These are phyloP conservation scores for Macropis europaea DNA, from an alignment of 2,888 invertebrate genomes.

Conservation along the genomic window DNA sequence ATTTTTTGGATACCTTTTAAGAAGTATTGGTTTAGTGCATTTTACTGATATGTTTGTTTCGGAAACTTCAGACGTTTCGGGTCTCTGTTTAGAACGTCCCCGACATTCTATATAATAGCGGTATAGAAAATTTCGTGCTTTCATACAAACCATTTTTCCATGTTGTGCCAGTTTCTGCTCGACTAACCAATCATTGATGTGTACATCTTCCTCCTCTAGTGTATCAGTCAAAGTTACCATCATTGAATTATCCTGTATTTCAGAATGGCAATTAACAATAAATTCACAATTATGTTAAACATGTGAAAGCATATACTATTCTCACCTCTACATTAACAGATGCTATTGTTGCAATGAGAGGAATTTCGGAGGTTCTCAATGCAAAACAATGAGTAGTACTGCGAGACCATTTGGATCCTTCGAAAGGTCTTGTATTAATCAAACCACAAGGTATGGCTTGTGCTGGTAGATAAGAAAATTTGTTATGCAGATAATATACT, in stretches of 20 bases:
- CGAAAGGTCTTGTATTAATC: conserved; percentile 65
- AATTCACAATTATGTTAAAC: conserved; percentile 10
- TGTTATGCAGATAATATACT: conserved; percentile 69
- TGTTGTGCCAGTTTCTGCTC: conserved; percentile 62
- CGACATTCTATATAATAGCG: conserved; percentile 43
- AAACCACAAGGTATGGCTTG: conserved; percentile 76
- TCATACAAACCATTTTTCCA: conserved; percentile 75
- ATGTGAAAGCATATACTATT: neutral
- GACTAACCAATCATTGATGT: conserved; percentile 73
- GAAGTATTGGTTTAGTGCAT: neutral
- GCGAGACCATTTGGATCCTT: conserved; percentile 60
- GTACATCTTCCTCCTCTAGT: conserved; percentile 64
- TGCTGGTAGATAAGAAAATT: conserved; percentile 70
- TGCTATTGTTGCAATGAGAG: conserved; percentile 64
- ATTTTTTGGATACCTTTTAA: neutral
- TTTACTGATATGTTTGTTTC: neutral
- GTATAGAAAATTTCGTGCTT: conserved; percentile 61
- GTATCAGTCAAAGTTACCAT: conserved; percentile 70
- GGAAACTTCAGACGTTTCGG: neutral
- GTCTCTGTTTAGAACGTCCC: neutral
- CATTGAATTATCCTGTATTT: conserved; percentile 71
- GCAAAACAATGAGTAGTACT: conserved; percentile 57
- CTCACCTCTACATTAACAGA: conserved; percentile 63
- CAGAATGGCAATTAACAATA: conserved; percentile 1
- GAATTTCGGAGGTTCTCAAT: conserved; percentile 42